These are phyloP conservation scores for Volucella inanis DNA, from an alignment of 2,888 invertebrate species.

Conservation along the genomic window DNA sequence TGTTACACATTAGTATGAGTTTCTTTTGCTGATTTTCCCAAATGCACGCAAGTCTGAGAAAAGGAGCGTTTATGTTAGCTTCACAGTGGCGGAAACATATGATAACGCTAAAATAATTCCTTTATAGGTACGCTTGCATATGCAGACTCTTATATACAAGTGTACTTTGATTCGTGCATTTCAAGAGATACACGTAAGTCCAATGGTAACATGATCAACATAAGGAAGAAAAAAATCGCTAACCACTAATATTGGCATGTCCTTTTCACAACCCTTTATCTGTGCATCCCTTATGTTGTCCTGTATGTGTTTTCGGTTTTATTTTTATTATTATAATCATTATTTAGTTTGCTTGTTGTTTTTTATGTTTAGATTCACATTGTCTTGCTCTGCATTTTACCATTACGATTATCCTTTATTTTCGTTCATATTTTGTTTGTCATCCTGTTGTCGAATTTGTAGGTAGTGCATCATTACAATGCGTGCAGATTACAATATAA, in stretches of 20 bases:
- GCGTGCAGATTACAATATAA: no score
- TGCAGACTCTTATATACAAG: no score
- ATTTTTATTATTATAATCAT: no score
- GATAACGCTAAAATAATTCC: neutral
- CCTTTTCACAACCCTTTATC: neutral
- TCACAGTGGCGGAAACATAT: neutral
- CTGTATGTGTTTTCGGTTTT: no score
- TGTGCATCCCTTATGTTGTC: no score
- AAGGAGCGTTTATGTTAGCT: conserved; percentile 6
- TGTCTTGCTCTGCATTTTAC: neutral
- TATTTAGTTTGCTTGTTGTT: conserved; percentile 1
- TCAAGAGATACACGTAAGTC: no score
- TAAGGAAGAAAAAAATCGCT: no score
- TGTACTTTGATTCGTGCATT: no score
- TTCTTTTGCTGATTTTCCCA: neutral
- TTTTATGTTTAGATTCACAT: neutral
- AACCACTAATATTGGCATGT: neutral
- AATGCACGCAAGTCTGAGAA: neutral
- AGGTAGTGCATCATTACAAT: neutral
- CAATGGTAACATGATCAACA: no score
- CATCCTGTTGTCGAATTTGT: no score
- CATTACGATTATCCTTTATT: conserved; percentile 5
- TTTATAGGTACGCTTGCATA: no score
- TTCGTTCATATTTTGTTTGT: no score
- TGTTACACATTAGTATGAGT: conserved; percentile 9